These are phyloP conservation scores for Hypotaenidia okinawae DNA, from an alignment of 2,797 vertebrate species.

Conservation along the genomic window DNA sequence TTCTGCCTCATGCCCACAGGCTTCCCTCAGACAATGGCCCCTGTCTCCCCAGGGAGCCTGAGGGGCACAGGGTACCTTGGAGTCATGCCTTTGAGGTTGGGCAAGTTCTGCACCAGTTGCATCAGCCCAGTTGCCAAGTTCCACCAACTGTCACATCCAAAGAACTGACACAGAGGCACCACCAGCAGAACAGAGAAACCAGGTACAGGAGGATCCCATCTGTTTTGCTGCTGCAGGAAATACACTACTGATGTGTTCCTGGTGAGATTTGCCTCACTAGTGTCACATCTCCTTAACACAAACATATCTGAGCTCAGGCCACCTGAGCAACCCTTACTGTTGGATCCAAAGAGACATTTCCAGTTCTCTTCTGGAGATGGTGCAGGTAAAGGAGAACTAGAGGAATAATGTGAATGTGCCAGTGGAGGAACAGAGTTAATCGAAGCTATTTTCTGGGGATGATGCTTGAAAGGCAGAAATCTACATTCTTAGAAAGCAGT, in stretches of 20 bases:
- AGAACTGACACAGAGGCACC: neutral
- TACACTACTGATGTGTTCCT: neutral
- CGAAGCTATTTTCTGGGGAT: neutral
- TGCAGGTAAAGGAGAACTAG: neutral
- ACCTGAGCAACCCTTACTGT: neutral
- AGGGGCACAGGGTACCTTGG: neutral
- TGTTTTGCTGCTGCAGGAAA: neutral
- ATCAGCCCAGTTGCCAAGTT: neutral
- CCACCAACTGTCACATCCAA: neutral
- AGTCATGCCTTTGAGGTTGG: neutral
- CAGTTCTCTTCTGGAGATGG: neutral
- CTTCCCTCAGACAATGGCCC: neutral
- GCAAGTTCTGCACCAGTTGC: neutral
- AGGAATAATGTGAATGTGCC: neutral
- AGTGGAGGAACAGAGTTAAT: neutral
- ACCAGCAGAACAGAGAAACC: neutral
- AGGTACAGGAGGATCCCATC: neutral
- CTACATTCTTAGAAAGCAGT: neutral
- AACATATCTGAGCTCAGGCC: neutral
- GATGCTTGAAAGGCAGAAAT: neutral
- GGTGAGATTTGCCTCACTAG: neutral
- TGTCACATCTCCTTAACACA: neutral
- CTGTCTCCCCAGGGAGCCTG: neutral
- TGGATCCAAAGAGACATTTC: neutral
- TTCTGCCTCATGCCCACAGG: neutral